A percentile compares a stretch with the other conserved stretches of the same genome.
Conservation (phyloP, 2,797 vertebrate species). For the Amblyraja radiata region DNA sequence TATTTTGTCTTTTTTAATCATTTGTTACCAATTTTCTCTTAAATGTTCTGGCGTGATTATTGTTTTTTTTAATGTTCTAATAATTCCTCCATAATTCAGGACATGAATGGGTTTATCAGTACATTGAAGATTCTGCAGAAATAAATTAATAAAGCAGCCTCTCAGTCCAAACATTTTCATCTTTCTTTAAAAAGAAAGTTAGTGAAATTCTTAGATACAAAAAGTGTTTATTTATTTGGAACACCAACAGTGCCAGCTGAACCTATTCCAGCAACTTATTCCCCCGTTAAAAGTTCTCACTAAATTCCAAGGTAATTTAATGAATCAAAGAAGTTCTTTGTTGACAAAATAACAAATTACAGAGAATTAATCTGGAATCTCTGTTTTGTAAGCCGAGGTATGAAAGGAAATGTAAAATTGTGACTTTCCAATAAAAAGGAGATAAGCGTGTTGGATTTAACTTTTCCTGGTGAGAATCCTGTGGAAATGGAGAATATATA, state of each 20-base stretch:
- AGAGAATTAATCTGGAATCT: background rate
- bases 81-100: background rate
- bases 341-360: slow-evolving; percentile 22
- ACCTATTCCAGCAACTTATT: slow-evolving; percentile 6
- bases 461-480: background rate
- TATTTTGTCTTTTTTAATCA: background rate
- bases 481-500: slow-evolving; percentile 8
- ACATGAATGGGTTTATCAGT: background rate
- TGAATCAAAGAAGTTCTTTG: slow-evolving; percentile 3
- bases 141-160: slow-evolving; percentile 11
- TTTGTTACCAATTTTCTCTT: background rate
- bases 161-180: slow-evolving; percentile 8
- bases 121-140: background rate
- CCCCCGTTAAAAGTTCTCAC: background rate
- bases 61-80: no score
- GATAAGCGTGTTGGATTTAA: background rate
- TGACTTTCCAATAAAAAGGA: background rate
- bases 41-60: background rate
- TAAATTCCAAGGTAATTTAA: slow-evolving; percentile 26
- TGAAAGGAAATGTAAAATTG: background rate
- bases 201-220: slow-evolving; percentile 3
- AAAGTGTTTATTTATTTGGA: slow-evolving; percentile 32
- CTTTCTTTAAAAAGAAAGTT: background rate
- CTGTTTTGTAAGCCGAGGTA: background rate
- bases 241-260: background rate